Percentiles rank a stretch among this genome's conserved stretches.
These are phyloP conservation scores for Prunella fulvescens DNA, from an alignment of 2,113 vertebrate genomes.

Conservation along the genomic window DNA sequence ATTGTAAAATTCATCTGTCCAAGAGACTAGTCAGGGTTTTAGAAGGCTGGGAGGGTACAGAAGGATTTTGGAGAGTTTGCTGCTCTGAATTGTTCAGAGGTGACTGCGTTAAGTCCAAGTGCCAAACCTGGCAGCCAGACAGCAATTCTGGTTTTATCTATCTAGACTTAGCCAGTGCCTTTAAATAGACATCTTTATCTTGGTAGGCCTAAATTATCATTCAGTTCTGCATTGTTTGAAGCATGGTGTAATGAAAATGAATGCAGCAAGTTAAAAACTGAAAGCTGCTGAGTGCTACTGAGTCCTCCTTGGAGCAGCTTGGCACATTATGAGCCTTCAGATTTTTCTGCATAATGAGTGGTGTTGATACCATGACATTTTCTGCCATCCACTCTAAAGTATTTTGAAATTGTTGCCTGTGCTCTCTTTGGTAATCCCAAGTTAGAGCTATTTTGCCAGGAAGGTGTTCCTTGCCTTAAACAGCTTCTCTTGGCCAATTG, in stretches of 20 bases:
- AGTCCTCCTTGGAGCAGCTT: not conserved
- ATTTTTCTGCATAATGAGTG: not conserved
- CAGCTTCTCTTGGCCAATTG: not conserved
- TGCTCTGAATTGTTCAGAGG: not conserved
- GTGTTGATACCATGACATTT: not conserved
- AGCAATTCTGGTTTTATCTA: not conserved
- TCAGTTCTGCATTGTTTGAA: not conserved
- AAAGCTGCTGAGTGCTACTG: not conserved
- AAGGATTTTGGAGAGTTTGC: not conserved
- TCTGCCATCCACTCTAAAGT: not conserved
- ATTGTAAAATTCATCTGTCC: not conserved
- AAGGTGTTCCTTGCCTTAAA: not conserved
- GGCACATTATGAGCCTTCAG: not conserved
- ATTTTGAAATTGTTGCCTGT: not conserved
- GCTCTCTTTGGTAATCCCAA: not conserved
- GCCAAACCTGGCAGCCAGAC: not conserved
- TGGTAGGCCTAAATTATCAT: not conserved
- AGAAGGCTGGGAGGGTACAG: not conserved
- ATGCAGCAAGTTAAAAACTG: not conserved
- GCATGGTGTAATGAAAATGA: not conserved
- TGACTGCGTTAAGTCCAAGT: not conserved
- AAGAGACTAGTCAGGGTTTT: not conserved
- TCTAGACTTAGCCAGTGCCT: not conserved
- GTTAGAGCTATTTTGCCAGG: not conserved
- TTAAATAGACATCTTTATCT: not conserved